Percentiles rank a stretch among this genome's conserved stretches.
phyloP scores from a whole-genome alignment of 2,888 invertebrate genomes.

The Lithophane ornitopus region DNA sequence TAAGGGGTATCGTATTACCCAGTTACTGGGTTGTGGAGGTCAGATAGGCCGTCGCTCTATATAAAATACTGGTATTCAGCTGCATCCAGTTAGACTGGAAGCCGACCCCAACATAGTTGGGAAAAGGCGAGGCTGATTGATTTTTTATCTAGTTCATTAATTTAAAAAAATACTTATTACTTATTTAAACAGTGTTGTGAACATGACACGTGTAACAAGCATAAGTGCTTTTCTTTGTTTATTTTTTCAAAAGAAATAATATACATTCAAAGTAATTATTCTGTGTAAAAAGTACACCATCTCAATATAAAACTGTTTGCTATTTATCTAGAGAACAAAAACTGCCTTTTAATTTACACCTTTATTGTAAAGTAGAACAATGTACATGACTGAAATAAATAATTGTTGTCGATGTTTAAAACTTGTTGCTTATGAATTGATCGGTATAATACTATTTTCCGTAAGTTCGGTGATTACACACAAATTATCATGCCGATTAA shows the following conservation, averaged over 20 bases:
- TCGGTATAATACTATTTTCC: slow-evolving; percentile 26
- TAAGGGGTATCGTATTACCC: no score
- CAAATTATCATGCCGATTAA: slow-evolving; percentile 14
- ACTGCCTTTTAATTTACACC: slow-evolving; percentile 48
- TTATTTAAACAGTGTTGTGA: not conserved
- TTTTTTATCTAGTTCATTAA: not conserved
- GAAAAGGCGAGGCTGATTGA: no score
- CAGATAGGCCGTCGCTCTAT: no score
- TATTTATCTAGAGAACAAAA: slow-evolving; percentile 36
- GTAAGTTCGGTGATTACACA: not conserved
- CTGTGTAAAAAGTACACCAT: not conserved
- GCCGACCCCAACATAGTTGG: no score
- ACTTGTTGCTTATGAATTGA: slow-evolving; percentile 39
- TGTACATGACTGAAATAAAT: slow-evolving; percentile 39
- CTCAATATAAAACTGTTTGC: slow-evolving; percentile 14
- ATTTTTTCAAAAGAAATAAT: not conserved
- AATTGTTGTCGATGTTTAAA: slow-evolving; percentile 28
- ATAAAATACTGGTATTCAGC: no score
- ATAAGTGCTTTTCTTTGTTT: slow-evolving; percentile 3
- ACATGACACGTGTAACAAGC: not conserved
- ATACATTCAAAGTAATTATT: not conserved
- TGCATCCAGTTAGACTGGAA: no score
- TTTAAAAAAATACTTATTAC: no score
- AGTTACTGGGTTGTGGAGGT: no score
- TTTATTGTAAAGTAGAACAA: slow-evolving; percentile 42